A percentile compares a stretch with the other conserved stretches of the same genome.
Conservation (phyloP, 2,888 invertebrate genomes). For the Oxytorus armatus region DNA sequence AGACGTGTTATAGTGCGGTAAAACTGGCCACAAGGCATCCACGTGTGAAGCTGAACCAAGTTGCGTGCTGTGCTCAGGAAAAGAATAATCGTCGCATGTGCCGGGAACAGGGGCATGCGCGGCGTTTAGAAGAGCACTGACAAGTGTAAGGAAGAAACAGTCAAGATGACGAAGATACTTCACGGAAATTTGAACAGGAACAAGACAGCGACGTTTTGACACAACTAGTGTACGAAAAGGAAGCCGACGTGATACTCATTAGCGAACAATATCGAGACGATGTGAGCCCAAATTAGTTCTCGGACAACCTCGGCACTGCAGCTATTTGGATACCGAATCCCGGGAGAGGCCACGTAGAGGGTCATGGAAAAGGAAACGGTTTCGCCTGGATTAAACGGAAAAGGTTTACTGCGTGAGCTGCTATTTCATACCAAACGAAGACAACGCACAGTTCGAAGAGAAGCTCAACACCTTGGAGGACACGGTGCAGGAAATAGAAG, state of each 20-base stretch:
- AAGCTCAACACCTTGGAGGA: slow-evolving; percentile 44
- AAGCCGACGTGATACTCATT: slow-evolving; percentile 56
- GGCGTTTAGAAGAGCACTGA: slow-evolving; percentile 50
- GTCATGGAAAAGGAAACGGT: slow-evolving; percentile 43
- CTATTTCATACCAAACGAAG: slow-evolving; percentile 23
- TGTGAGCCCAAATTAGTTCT: slow-evolving; percentile 42
- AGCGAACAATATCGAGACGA: slow-evolving; percentile 68
- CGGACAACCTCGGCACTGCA: slow-evolving; percentile 53
- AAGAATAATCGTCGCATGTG: slow-evolving; percentile 20
- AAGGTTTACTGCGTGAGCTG: slow-evolving; percentile 1
- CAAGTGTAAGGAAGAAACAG: slow-evolving; percentile 11
- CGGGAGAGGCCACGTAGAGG: not conserved
- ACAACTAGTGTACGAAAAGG: slow-evolving; percentile 43
- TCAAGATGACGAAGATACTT: slow-evolving; percentile 30
- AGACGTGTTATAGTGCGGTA: slow-evolving; percentile 67
- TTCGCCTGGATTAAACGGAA: slow-evolving; percentile 55
- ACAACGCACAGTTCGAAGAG: slow-evolving; percentile 18
- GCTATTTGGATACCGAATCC: slow-evolving; percentile 64
- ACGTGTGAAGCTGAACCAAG: slow-evolving; percentile 45
- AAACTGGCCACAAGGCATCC: slow-evolving; percentile 58
- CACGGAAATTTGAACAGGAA: slow-evolving; percentile 66
- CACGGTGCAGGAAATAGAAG: not conserved
- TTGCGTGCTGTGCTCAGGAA: slow-evolving; percentile 65
- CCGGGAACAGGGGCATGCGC: slow-evolving; percentile 55
- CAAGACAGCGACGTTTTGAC: slow-evolving; percentile 50